Evolutionary conservation across 1,140 invertebrate species (phyloP).

Genomic region (Platorchestia sp.): DNA sequence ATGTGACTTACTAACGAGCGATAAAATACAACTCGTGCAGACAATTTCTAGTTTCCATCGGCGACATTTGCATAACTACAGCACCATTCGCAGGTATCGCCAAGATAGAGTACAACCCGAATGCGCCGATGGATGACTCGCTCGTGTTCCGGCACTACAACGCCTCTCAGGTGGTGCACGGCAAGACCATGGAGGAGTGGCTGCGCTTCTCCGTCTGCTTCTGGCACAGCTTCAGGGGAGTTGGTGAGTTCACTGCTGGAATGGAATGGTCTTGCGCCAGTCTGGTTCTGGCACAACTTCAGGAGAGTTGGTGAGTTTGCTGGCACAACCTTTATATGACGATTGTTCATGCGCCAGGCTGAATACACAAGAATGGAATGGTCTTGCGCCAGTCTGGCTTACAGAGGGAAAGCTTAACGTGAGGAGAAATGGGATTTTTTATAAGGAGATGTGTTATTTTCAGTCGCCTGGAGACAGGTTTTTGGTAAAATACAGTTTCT

Average conservation of each 20-base stretch:
- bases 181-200: constrained; percentile 78
- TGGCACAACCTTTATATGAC: no score
- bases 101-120: constrained; percentile 64
- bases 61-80: background rate
- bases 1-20: background rate
- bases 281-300: no score
- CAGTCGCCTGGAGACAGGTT: no score
- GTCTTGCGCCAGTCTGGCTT: no score
- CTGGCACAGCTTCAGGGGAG: constrained; percentile 74
- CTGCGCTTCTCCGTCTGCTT: constrained; percentile 77
- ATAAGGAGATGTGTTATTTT: no score
- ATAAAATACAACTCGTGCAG: background rate
- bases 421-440: no score
- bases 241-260: constrained; percentile 69
- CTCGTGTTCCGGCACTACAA: constrained; percentile 68
- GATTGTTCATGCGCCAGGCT: no score
- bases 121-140: constrained; percentile 61
- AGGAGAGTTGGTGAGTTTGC: no score
- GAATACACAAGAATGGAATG: no score
- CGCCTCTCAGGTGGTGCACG: constrained; percentile 70
- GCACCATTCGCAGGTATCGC: constrained; percentile 56
- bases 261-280: no score
- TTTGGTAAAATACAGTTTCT: no score
- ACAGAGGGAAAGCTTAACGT: no score
- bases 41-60: background rate